Evolutionary conservation across 2,113 vertebrate genomes (phyloP).

Genomic region (Engraulis encrasicolus): DNA sequence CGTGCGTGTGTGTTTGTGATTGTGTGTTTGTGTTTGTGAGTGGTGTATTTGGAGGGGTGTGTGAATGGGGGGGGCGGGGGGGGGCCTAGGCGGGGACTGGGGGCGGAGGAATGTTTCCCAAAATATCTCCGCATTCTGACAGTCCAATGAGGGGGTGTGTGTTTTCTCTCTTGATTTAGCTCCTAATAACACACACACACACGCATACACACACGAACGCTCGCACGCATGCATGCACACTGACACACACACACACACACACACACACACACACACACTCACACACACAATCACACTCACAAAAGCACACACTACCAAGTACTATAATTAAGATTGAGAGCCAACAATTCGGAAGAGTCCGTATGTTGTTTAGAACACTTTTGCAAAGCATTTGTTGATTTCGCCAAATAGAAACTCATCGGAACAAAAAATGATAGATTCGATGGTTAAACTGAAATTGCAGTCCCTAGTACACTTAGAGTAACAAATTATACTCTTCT

Average conservation of each 20-base stretch:
- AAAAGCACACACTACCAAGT: background rate
- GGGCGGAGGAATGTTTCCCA: constrained; percentile 59
- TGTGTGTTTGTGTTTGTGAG: no score
- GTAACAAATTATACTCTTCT: no score
- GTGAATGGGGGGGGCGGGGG: constrained; percentile 55
- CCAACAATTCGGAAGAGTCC: background rate
- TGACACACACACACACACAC: background rate
- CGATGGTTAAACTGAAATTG: no score
- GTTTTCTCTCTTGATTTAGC: constrained; percentile 49
- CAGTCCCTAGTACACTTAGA: no score
- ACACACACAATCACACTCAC: constrained; percentile 5
- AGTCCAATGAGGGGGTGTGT: constrained; percentile 65
- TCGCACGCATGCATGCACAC: background rate
- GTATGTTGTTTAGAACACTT: background rate
- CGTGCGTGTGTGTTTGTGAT: no score
- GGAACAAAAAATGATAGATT: no score
- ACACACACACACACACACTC: background rate
- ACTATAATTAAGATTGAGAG: background rate
- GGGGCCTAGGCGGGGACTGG: constrained; percentile 58
- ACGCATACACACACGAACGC: background rate
- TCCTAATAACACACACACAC: constrained; percentile 59
- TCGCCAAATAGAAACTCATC: no score
- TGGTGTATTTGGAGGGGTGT: background rate
- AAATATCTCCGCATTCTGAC: constrained; percentile 69
- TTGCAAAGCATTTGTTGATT: no score